Evolutionary conservation across 2,113 vertebrate genomes (phyloP).

Genomic region (Dryoscopus gambensis): DNA sequence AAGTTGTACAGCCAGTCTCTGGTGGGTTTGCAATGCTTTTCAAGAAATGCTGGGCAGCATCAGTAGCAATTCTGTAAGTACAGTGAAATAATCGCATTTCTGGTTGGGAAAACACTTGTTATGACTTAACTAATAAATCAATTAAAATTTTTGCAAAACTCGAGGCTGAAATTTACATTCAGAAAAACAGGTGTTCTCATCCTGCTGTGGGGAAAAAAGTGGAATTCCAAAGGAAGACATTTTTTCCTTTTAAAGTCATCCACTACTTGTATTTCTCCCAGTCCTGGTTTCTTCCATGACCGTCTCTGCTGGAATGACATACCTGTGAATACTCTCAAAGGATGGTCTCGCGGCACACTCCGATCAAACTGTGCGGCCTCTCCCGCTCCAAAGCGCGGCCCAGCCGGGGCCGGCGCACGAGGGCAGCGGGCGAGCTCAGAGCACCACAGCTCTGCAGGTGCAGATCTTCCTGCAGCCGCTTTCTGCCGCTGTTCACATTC

Average conservation of each 20-base stretch:
- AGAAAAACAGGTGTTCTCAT: background rate
- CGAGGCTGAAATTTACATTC: conserved; percentile 61
- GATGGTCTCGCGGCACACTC: conserved; percentile 80
- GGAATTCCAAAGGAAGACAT: conserved; percentile 1
- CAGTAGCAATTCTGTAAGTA: conserved; percentile 33
- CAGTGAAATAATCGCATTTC: background rate
- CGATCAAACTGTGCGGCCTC: conserved; percentile 68
- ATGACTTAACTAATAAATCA: background rate
- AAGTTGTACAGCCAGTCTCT: conserved; percentile 65
- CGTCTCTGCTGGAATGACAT: background rate
- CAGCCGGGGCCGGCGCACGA: conserved; percentile 44
- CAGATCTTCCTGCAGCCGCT: conserved; percentile 77
- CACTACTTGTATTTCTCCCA: background rate
- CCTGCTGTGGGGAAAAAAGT: conserved; percentile 12
- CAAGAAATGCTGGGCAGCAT: conserved; percentile 33
- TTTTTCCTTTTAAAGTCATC: background rate
- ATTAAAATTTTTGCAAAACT: conserved; percentile 40
- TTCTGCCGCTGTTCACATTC: conserved; percentile 67
- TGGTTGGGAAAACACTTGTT: background rate
- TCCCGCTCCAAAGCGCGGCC: conserved; percentile 33
- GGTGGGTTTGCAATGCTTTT: conserved; percentile 24
- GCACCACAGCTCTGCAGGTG: conserved; percentile 92
- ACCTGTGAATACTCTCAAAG: conserved; percentile 63
- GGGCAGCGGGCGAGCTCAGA: conserved; percentile 78
- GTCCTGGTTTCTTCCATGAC: background rate